A percentile compares a stretch with the other conserved stretches of the same genome.
Evolutionary conservation across 1,140 invertebrate genomes (phyloP).

Genomic region (Drosophila tsacasi): DNA sequence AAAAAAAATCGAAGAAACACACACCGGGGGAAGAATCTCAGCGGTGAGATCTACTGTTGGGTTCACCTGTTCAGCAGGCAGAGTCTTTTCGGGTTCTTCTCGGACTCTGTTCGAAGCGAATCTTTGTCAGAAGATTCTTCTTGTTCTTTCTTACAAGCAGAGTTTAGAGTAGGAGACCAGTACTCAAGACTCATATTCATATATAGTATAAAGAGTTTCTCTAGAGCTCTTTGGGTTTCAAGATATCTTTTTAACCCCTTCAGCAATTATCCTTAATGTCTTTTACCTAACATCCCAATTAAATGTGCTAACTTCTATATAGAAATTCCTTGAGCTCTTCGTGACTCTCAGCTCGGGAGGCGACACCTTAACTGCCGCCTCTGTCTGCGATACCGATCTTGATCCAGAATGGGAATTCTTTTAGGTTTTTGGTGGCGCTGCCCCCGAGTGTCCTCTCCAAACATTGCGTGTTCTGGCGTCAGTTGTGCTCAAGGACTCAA

Average conservation of each 20-base stretch:
- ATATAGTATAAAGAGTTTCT: background rate
- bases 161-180: background rate
- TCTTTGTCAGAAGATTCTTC: background rate
- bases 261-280: background rate
- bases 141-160: background rate
- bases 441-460: background rate
- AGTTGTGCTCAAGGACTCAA: conserved; percentile 77
- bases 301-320: background rate
- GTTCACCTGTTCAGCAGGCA: conserved; percentile 34
- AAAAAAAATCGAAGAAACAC: background rate
- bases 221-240: background rate
- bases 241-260: background rate
- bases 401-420: conserved; percentile 44
- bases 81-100: background rate
- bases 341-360: conserved; percentile 10
- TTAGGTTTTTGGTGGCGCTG: conserved; percentile 41
- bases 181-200: background rate
- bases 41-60: conserved; percentile 17
- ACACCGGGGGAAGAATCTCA: conserved; percentile 28
- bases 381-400: conserved; percentile 38
- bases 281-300: conserved; percentile 18
- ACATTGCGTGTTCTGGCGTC: conserved; percentile 64
- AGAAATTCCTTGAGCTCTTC: conserved; percentile 2
- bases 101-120: background rate
- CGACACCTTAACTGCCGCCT: conserved; percentile 24